phyloP scores from a whole-genome alignment of 2,113 vertebrate species.

The Lasiurus borealis region DNA sequence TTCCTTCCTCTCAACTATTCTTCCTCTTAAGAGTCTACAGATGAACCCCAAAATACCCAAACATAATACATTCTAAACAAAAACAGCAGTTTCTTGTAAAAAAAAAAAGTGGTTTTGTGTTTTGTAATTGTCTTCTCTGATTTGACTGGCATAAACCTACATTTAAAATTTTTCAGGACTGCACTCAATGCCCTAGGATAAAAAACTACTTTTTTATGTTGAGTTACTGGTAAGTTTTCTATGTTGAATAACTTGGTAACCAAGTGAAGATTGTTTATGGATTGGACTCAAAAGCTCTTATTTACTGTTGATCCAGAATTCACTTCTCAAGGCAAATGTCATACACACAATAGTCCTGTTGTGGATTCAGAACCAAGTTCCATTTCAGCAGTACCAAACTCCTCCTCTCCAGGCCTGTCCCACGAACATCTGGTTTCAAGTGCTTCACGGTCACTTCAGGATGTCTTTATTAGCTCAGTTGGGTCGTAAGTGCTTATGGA shows the following conservation, averaged over 20 bases:
- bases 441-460: conserved; percentile 17
- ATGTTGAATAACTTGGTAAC: conserved; percentile 11
- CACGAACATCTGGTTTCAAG: neutral
- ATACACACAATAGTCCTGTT: conserved; percentile 85
- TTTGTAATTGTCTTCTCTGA: neutral
- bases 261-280: conserved; percentile 71
- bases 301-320: conserved; percentile 79
- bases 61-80: neutral
- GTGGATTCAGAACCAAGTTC: conserved; percentile 83
- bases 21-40: neutral
- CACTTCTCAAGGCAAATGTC: conserved; percentile 85
- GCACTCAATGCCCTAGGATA: conserved; percentile 6
- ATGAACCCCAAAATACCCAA: neutral
- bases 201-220: conserved; percentile 17
- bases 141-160: conserved; percentile 40
- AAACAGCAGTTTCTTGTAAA: neutral
- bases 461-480: conserved; percentile 1
- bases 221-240: conserved; percentile 8
- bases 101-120: neutral
- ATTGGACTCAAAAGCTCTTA: conserved; percentile 77
- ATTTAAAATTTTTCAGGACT: conserved; percentile 28
- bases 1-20: neutral
- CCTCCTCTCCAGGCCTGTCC: conserved; percentile 55
- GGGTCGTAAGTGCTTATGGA: conserved; percentile 27
- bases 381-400: conserved; percentile 59